phyloP scores from a whole-genome alignment of 2,797 vertebrate species.

The Pyrocephalus nanus region DNA sequence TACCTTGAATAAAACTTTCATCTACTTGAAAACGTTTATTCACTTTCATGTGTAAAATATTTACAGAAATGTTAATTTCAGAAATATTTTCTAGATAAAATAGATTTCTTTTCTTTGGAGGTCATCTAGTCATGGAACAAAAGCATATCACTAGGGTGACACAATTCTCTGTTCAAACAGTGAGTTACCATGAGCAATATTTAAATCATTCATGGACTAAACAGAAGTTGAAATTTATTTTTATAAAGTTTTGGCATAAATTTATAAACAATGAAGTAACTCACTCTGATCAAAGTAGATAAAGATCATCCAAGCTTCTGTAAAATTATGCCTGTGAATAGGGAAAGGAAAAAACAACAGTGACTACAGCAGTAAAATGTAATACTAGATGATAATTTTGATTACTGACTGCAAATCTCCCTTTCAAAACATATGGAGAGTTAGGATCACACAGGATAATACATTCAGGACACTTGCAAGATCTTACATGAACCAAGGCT shows the following conservation, averaged over 20 bases:
- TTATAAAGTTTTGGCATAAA: background rate
- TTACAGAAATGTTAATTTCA: background rate
- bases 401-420: background rate
- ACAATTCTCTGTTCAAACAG: background rate
- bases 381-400: background rate
- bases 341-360: background rate
- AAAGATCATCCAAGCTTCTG: background rate
- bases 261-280: background rate
- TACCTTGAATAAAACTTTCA: background rate
- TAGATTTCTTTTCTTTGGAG: background rate
- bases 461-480: background rate
- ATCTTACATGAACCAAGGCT: background rate
- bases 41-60: background rate
- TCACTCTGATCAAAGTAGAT: background rate
- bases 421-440: background rate
- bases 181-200: background rate
- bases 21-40: slow-evolving; percentile 18
- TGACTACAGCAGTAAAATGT: background rate
- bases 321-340: background rate
- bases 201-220: slow-evolving; percentile 17
- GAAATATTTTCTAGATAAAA: background rate
- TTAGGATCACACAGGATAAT: background rate
- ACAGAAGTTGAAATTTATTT: background rate
- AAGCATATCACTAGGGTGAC: background rate
- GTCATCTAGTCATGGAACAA: background rate